Evolutionary conservation across 2,113 vertebrate species (phyloP).

Genomic region (Eptesicus fuscus): DNA sequence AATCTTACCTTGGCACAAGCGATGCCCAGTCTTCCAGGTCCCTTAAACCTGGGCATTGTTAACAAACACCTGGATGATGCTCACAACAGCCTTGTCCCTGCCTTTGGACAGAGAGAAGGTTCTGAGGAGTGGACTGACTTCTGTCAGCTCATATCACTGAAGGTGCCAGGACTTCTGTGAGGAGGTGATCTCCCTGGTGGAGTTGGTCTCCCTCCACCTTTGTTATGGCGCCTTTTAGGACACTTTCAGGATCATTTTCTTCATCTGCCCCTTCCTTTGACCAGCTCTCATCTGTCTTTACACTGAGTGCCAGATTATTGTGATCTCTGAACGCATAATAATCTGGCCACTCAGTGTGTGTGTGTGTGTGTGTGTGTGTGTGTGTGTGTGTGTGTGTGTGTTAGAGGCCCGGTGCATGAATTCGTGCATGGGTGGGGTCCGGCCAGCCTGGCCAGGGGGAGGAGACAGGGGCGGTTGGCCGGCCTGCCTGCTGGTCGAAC

Average conservation of each 20-base stretch:
- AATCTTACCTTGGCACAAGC: background rate
- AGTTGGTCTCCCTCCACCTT: background rate
- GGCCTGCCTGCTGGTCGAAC: too few species aligned
- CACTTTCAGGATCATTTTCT: background rate
- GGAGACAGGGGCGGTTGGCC: too few species aligned
- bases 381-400: too few species aligned
- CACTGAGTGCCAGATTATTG: too few species aligned
- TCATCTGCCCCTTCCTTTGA: fast-evolving
- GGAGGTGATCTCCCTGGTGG: background rate
- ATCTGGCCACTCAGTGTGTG: too few species aligned
- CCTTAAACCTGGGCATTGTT: fast-evolving
- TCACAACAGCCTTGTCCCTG: background rate
- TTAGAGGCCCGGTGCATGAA: too few species aligned
- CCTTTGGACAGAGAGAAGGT: background rate
- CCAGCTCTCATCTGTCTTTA: fast-evolving
- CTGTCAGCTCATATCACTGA: fast-evolving
- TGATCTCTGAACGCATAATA: too few species aligned
- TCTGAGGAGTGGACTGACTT: background rate
- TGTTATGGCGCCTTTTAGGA: background rate
- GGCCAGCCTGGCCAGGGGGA: too few species aligned
- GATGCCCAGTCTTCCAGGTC: background rate
- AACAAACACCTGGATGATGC: too few species aligned
- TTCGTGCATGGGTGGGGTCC: too few species aligned
- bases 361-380: too few species aligned
- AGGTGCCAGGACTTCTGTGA: fast-evolving